A percentile compares a stretch with the other conserved stretches of the same genome.
Evolutionary conservation across 1,140 invertebrate genomes (phyloP).

Genomic region (Drosophila trapezifrons): DNA sequence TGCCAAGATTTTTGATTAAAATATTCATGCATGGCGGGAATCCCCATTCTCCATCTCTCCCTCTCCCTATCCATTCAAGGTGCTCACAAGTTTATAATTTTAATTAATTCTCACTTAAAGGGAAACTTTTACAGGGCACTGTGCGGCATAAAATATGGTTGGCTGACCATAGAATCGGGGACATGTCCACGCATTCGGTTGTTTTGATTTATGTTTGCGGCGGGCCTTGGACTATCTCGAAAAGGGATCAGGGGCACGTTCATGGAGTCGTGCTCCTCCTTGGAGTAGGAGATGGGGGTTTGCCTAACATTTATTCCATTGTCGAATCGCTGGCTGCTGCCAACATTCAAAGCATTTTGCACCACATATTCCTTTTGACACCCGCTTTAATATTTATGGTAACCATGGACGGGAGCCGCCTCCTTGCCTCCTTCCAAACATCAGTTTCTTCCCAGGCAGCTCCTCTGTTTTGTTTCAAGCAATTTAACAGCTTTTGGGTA

Average conservation of each 20-base stretch:
- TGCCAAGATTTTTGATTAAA: slow-evolving; percentile 61
- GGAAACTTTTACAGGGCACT: slow-evolving; percentile 28
- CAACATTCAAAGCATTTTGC: slow-evolving; percentile 59
- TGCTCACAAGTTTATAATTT: slow-evolving; percentile 49
- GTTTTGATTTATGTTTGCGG: slow-evolving; percentile 38
- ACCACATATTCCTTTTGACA: slow-evolving; percentile 63
- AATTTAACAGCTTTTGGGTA: slow-evolving; percentile 82
- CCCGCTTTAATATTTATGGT: slow-evolving; percentile 70
- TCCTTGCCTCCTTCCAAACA: slow-evolving; percentile 21
- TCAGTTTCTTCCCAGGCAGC: slow-evolving; percentile 43
- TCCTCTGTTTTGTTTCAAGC: slow-evolving; percentile 71
- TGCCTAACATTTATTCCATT: slow-evolving; percentile 41
- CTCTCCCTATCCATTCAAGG: slow-evolving; percentile 18
- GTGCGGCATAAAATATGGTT: slow-evolving; percentile 18
- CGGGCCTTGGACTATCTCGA: slow-evolving; percentile 24
- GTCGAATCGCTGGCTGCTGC: slow-evolving; percentile 22
- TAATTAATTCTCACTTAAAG: slow-evolving; percentile 64
- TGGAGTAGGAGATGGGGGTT: neutral
- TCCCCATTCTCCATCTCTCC: neutral
- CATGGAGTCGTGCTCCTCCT: slow-evolving; percentile 5
- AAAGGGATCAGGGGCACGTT: slow-evolving; percentile 38
- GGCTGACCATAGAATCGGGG: slow-evolving; percentile 7
- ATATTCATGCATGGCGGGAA: slow-evolving; percentile 53
- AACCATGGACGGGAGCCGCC: slow-evolving; percentile 17
- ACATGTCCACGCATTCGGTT: slow-evolving; percentile 38